Base-by-base conservation (phyloP, 2,113 vertebrate genomes). In the Lasiurus borealis region DNA sequence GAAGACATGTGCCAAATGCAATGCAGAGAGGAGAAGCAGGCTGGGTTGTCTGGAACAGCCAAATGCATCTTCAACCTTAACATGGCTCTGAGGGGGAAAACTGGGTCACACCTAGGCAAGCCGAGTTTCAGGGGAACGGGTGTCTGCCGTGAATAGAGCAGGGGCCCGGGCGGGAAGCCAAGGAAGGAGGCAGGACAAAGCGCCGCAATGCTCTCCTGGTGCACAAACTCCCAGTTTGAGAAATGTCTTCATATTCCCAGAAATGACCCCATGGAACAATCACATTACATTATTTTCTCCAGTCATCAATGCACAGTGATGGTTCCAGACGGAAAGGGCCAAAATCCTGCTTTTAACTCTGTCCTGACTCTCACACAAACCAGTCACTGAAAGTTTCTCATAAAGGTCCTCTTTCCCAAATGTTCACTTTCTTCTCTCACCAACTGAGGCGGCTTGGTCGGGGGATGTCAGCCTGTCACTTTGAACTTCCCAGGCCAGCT, bases 221-320 rank as follows among this genome's bases (percentile, higher is more conserved):
- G 34, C 88, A 94, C 0, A 23, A 85, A 92, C 90, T 87, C 96
- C 95, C 94, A 95, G 83, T 75, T 90, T 96, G 93, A 97, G 97
- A 94, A 97, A 96, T 71, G 89, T 97, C 98, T 98, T 97, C 96
- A 66, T 72, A 52, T 97, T 97, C 96, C 95, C 88, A 96, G 97
- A 98, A 98, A 98, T 97, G 94, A 97, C 98, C 97, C 95, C 71
- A 85, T 72, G 88, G 92, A 95, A 96, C 95, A 94, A 95, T 97
- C 93, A 93, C 50, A 95, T 95, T 71, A 71, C 85, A 92, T 95
- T 92, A 92, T 88, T 95, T 94, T 93, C 95, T 91, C 94, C 88
- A 73, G 77, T 88, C 95, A 50, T 91, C 93, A 48, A 75, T 71
- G 85, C 44, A 50, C 25, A 44, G 90, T 21, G 83, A 69, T 75